These are phyloP conservation scores for Pipistrellus kuhlii DNA, from an alignment of 2,797 vertebrate genomes.

Conservation along the genomic window DNA sequence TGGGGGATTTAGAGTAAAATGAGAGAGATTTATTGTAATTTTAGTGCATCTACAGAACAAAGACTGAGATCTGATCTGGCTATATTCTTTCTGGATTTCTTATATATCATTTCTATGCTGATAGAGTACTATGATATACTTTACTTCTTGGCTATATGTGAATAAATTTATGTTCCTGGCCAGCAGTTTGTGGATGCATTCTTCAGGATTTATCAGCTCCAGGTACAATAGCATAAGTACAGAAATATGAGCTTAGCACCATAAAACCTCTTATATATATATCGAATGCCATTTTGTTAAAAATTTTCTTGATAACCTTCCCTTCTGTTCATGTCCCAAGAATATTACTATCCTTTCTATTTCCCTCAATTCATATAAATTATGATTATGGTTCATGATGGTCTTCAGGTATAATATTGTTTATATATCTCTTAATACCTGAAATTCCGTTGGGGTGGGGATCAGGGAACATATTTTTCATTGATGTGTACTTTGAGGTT, in stretches of 20 bases:
- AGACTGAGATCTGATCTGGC: not conserved
- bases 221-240: not conserved
- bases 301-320: not conserved
- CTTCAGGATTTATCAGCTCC: constrained; percentile 36
- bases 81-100: constrained; percentile 26
- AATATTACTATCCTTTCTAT: not conserved
- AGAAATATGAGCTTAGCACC: not conserved
- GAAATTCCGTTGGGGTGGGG: not conserved
- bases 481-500: not conserved
- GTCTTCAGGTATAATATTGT: not conserved
- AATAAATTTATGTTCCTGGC: constrained; percentile 52
- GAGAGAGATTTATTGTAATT: not conserved
- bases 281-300: not conserved
- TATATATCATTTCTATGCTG: constrained; percentile 46
- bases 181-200: not conserved
- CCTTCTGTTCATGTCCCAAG: not conserved
- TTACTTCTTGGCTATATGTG: constrained; percentile 16
- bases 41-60: not conserved
- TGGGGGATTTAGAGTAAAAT: not conserved
- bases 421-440: not conserved
- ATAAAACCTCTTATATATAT: constrained; percentile 9
- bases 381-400: not conserved
- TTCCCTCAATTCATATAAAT: constrained; percentile 1
- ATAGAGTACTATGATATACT: constrained; percentile 26
- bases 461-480: not conserved